A percentile compares a stretch with the other conserved stretches of the same genome.
Conservation (phyloP, 2,888 invertebrate species). For the Diaprepes abbreviatus region DNA sequence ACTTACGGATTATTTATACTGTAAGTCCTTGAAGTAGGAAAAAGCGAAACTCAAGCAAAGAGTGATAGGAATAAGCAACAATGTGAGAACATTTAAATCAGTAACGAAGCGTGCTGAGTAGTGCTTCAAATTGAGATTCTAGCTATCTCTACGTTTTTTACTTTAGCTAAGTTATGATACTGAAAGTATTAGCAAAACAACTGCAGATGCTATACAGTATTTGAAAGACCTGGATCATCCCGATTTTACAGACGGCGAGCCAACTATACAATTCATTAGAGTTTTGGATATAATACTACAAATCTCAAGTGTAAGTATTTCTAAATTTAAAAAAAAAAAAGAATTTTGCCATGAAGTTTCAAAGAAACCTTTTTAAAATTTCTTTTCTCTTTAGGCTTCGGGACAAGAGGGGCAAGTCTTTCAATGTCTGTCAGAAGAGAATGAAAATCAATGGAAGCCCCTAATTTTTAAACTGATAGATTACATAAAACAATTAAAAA, state of each 20-base stretch:
- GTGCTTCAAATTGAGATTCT: too few relatives aligned
- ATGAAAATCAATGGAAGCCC: constrained; percentile 33
- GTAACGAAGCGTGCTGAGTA: too few relatives aligned
- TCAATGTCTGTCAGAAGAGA: constrained; percentile 12
- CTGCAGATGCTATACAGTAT: constrained; percentile 38
- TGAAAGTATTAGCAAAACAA: constrained; percentile 30
- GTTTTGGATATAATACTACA: constrained; percentile 31
- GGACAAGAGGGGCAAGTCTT: constrained; percentile 11
- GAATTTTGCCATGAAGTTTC: too few relatives aligned
- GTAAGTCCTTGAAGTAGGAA: too few relatives aligned
- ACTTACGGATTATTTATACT: too few relatives aligned
- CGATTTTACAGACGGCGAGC: constrained; percentile 20
- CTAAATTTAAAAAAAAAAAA: too few relatives aligned
- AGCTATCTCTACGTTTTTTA: too few relatives aligned
- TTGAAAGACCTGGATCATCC: constrained; percentile 31
- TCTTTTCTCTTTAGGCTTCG: constrained; percentile 12
- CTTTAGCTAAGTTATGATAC: constrained; percentile 37
- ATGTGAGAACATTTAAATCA: too few relatives aligned
- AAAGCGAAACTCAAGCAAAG: too few relatives aligned
- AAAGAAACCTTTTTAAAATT: background rate
- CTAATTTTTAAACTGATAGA: constrained; percentile 20
- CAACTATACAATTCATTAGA: constrained; percentile 39
- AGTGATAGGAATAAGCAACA: too few relatives aligned
- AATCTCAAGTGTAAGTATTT: constrained; percentile 29
- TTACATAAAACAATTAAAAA: constrained; percentile 25